These are phyloP conservation scores for Drosophila santomea DNA, from an alignment of 1,140 invertebrate species.

Conservation along the genomic window DNA sequence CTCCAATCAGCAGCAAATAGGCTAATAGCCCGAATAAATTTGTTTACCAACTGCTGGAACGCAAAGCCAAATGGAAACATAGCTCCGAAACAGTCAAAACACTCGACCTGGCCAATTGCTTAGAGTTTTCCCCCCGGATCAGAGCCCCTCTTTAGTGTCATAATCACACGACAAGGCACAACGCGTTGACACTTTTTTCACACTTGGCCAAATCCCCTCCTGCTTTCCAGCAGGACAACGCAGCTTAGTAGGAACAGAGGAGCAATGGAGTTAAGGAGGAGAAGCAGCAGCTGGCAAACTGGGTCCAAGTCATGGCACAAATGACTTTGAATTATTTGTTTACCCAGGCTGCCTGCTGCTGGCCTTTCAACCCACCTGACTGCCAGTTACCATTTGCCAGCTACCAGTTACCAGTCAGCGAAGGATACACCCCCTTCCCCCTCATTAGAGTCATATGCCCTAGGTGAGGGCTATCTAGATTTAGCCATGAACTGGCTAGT, in stretches of 20 bases:
- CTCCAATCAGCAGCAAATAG: slow-evolving; percentile 16
- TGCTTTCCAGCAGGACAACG: slow-evolving; percentile 7
- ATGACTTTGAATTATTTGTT: slow-evolving; percentile 84
- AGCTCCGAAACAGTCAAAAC: slow-evolving; percentile 32
- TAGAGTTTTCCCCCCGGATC: slow-evolving; percentile 13
- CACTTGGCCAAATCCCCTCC: slow-evolving; percentile 43
- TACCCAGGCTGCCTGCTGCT: slow-evolving; percentile 52
- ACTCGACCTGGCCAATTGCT: slow-evolving; percentile 32
- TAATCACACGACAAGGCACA: slow-evolving; percentile 56
- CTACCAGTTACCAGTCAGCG: slow-evolving; percentile 11
- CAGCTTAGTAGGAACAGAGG: slow-evolving; percentile 10
- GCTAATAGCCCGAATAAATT: slow-evolving; percentile 18
- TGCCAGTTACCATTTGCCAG: slow-evolving; percentile 27
- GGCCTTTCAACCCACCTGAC: slow-evolving; percentile 8
- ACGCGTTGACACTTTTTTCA: slow-evolving; percentile 64
- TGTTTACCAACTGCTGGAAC: slow-evolving; percentile 11
- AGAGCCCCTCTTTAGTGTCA: slow-evolving; percentile 76
- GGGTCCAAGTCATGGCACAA: slow-evolving; percentile 60
- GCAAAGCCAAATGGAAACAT: slow-evolving; percentile 9
- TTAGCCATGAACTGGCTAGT: not conserved
- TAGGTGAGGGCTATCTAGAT: slow-evolving; percentile 8
- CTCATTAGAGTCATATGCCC: slow-evolving; percentile 29
- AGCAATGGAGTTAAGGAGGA: not conserved
- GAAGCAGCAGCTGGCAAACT: slow-evolving; percentile 61
- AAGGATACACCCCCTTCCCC: slow-evolving; percentile 9